Evolutionary conservation across 2,797 vertebrate genomes (phyloP), one percentile per base, ranked within the genome.

Genomic region (Mus spretus): DNA sequence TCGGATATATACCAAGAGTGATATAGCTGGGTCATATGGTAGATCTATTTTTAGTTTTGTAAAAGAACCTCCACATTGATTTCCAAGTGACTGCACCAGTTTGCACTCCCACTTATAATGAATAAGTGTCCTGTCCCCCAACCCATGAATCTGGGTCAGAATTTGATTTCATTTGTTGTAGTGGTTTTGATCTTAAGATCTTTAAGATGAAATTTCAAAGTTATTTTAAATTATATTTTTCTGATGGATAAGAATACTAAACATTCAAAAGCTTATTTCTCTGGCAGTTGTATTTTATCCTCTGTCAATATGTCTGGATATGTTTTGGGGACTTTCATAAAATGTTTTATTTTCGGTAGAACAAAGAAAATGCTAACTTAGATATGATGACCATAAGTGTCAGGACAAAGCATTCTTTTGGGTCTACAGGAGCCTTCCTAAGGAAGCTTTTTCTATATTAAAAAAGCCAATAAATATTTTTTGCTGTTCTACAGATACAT

Each of bases 291-390:
- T 19, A 53, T 79, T 53, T 79, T 79, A 53, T 53, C 47, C 17
- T 53, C 17, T 79, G 15, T 20, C 9, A 34, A 53, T 53, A 80
- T 8, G 17, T 89, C 72, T 89, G 22, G n/a, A 26, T 81, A 61
- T 94, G 40, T 80, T 87, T 59, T 37, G 74, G 37, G 70, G 13
- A 34, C 47, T 88, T 93, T 59, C 90, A 82, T 50, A 92, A 75
- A 75, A 70, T 70, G 1, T 22, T 90, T 44, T 57, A 81, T 91
- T 91, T 90, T 80, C 74, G 3, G 5, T 13, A 80, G 14, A 47
- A 26, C 31, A 87, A 89, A 28, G 26, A 83, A 37, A 72, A 72
- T 74, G 14, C 40, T 87, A 31, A 75, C 28, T 44, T 61, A 55
- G 26, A 74, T 67, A 13, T 77, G 6, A 1, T 3, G 3, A 2